Percentiles rank a stretch among this genome's conserved stretches.
phyloP scores from a whole-genome alignment of 2,797 vertebrate species.

The Halcyon badia region DNA sequence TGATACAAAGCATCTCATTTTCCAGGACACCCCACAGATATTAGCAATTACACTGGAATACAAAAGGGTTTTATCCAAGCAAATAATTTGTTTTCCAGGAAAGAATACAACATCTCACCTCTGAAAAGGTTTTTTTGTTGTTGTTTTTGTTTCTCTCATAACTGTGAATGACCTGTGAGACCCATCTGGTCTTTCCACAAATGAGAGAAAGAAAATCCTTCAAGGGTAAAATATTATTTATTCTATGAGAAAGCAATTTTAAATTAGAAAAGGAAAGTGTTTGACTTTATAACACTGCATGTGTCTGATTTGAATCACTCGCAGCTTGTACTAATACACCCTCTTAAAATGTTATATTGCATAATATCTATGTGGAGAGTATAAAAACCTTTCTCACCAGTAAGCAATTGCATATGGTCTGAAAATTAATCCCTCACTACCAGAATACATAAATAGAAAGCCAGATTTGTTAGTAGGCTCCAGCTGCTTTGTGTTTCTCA shows the following conservation, averaged over 20 bases:
- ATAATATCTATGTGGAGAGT: slow-evolving; percentile 56
- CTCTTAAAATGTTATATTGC: slow-evolving; percentile 74
- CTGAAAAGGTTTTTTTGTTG: slow-evolving; percentile 29
- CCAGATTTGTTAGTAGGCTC: slow-evolving; percentile 47
- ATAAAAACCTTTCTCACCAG: slow-evolving; percentile 71
- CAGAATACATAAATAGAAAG: slow-evolving; percentile 63
- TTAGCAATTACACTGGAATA: slow-evolving; percentile 75
- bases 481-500: slow-evolving; percentile 62
- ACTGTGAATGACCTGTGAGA: slow-evolving; percentile 77
- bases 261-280: slow-evolving; percentile 70
- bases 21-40: slow-evolving; percentile 77
- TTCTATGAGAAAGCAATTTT: slow-evolving; percentile 74
- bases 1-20: slow-evolving; percentile 80
- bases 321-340: slow-evolving; percentile 44
- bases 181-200: slow-evolving; percentile 72
- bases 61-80: slow-evolving; percentile 79
- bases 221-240: slow-evolving; percentile 77
- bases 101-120: slow-evolving; percentile 75
- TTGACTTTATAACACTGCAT: slow-evolving; percentile 63
- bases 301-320: slow-evolving; percentile 73
- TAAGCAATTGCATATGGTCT: slow-evolving; percentile 63
- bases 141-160: slow-evolving; percentile 69
- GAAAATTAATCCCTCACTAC: slow-evolving; percentile 64
- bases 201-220: slow-evolving; percentile 72
- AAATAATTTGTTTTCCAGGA: slow-evolving; percentile 80